Conservation (phyloP, 37 sponge, comb jelly and placozoan genomes). For the Aplysina aerophoba region DNA sequence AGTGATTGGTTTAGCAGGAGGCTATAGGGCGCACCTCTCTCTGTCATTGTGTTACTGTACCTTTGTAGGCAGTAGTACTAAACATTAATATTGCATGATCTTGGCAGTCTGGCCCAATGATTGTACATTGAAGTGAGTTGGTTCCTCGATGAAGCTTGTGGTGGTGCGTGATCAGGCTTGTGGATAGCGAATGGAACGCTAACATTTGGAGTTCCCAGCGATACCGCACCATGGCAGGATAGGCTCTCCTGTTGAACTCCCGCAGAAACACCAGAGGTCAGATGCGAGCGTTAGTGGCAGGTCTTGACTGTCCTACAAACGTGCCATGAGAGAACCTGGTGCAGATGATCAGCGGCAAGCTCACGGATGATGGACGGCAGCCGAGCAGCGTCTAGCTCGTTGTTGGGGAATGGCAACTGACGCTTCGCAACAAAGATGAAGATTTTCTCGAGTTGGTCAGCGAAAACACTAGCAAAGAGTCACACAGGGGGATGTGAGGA, state of each 20-base stretch:
- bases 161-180: not conserved
- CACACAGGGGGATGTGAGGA: not conserved
- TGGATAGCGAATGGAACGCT: not conserved
- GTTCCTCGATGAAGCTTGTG: too few relatives aligned
- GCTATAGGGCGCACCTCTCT: too few relatives aligned
- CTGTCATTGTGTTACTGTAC: too few relatives aligned
- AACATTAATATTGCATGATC: too few relatives aligned
- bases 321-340: constrained; percentile 4
- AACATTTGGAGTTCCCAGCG: constrained; percentile 43
- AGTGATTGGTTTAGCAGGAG: too few relatives aligned
- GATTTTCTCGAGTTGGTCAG: not conserved
- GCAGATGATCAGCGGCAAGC: constrained; percentile 2
- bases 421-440: not conserved
- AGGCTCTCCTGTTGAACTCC: not conserved
- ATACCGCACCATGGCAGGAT: not conserved
- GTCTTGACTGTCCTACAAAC: not conserved
- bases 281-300: not conserved
- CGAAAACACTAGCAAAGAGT: not conserved
- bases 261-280: not conserved
- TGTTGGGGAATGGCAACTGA: not conserved
- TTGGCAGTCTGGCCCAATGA: too few relatives aligned
- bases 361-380: not conserved
- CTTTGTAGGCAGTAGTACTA: too few relatives aligned
- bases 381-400: constrained; percentile 1
- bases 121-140: too few relatives aligned